phyloP scores from a whole-genome alignment of 2,797 vertebrate species.

The Lacerta agilis region DNA sequence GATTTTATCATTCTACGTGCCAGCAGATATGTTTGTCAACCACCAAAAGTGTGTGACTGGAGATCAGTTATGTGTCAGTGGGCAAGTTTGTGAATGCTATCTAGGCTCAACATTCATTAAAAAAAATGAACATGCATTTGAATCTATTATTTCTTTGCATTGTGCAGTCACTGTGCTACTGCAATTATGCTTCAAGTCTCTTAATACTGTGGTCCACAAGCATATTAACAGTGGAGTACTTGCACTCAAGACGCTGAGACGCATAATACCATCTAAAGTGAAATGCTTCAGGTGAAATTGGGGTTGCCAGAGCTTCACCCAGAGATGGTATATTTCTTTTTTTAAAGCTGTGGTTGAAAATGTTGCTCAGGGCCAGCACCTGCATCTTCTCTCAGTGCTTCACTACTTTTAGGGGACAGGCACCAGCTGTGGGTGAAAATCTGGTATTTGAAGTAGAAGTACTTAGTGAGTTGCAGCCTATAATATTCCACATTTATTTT shows the following conservation, averaged over 20 bases:
- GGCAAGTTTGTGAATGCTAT: slow-evolving; percentile 59
- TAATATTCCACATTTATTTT: neutral
- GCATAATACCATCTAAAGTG: neutral
- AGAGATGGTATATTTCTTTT: neutral
- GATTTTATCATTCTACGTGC: neutral
- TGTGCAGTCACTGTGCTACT: slow-evolving; percentile 62
- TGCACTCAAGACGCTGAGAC: neutral
- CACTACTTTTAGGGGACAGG: neutral
- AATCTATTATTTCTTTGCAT: slow-evolving; percentile 66
- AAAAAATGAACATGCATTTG: slow-evolving; percentile 71
- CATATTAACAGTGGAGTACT: neutral
- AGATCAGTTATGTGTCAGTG: slow-evolving; percentile 51
- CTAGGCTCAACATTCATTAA: slow-evolving; percentile 56
- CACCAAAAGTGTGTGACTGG: slow-evolving; percentile 33
- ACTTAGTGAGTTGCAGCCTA: neutral
- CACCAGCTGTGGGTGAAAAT: neutral
- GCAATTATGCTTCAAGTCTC: slow-evolving; percentile 33
- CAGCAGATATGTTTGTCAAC: slow-evolving; percentile 40
- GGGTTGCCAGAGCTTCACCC: neutral
- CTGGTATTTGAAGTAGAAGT: neutral
- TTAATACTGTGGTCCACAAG: neutral
- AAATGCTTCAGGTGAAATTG: neutral
- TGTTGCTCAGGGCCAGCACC: neutral
- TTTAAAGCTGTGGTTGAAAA: neutral
- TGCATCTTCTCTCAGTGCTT: neutral